Percentiles rank a stretch among this genome's conserved stretches.
These are phyloP conservation scores for Stegastes partitus DNA, from an alignment of 2,113 vertebrate genomes.

Conservation along the genomic window DNA sequence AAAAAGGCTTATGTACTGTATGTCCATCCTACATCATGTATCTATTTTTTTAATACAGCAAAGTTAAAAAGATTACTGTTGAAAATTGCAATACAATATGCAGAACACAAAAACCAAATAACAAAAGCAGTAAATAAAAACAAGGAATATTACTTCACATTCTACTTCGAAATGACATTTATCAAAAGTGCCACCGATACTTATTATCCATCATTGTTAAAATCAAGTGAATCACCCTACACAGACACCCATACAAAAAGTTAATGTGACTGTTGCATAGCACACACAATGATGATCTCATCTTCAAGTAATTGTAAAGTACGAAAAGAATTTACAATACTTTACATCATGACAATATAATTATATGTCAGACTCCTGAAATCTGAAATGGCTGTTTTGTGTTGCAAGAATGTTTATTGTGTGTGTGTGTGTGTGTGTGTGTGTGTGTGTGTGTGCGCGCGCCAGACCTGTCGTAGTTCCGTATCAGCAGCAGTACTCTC, in stretches of 20 bases:
- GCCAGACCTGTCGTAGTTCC: slow-evolving; percentile 89
- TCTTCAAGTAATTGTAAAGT: background rate
- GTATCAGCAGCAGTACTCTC: slow-evolving; percentile 85
- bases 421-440: background rate
- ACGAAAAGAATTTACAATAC: too few species aligned
- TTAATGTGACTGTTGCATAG: too few species aligned
- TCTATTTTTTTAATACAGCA: background rate
- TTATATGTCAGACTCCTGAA: too few species aligned
- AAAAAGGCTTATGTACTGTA: background rate
- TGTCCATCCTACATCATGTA: background rate
- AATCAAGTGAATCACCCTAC: background rate
- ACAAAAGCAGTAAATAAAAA: too few species aligned
- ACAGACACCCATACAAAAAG: background rate
- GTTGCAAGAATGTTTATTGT: background rate
- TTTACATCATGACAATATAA: too few species aligned
- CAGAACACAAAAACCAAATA: background rate
- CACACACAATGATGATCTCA: background rate
- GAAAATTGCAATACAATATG: background rate
- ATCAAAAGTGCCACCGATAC: too few species aligned
- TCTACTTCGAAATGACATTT: too few species aligned
- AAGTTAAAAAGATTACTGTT: background rate
- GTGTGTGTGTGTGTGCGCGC: background rate
- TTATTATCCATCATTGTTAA: too few species aligned
- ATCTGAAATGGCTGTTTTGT: too few species aligned
- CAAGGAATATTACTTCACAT: too few species aligned